Conservation (phyloP, 2,113 vertebrate genomes). For the Myotis davidii region DNA sequence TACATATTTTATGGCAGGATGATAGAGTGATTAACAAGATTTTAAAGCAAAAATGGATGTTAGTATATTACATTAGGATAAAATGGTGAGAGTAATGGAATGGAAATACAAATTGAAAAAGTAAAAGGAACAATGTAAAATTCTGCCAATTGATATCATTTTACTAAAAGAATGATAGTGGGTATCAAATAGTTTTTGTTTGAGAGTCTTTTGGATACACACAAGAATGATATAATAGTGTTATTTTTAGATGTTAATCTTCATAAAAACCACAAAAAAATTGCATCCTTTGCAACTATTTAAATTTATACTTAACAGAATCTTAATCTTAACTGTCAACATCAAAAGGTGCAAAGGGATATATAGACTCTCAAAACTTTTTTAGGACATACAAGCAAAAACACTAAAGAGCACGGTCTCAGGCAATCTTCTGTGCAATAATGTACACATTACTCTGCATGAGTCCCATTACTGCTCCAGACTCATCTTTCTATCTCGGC, state of each 20-base stretch:
- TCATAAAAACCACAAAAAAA: background rate
- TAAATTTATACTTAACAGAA: conserved; percentile 2
- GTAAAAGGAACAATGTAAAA: conserved; percentile 30
- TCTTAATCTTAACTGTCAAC: background rate
- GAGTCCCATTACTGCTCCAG: background rate
- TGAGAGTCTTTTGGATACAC: background rate
- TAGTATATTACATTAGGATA: background rate
- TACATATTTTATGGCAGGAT: background rate
- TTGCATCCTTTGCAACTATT: background rate
- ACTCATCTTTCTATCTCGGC: background rate
- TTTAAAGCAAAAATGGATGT: background rate
- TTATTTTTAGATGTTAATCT: conserved; percentile 13
- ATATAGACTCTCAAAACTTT: background rate
- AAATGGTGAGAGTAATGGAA: background rate
- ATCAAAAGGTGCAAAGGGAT: background rate
- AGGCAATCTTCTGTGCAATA: background rate
- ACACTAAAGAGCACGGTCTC: background rate
- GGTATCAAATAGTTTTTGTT: background rate
- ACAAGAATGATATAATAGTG: background rate
- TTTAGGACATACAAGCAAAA: background rate
- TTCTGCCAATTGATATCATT: background rate
- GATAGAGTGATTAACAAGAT: background rate
- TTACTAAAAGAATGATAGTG: background rate
- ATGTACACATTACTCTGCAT: background rate
- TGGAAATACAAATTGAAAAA: background rate